Evolutionary conservation across 2,888 invertebrate genomes (phyloP).

Genomic region (Sisyra terminalis): DNA sequence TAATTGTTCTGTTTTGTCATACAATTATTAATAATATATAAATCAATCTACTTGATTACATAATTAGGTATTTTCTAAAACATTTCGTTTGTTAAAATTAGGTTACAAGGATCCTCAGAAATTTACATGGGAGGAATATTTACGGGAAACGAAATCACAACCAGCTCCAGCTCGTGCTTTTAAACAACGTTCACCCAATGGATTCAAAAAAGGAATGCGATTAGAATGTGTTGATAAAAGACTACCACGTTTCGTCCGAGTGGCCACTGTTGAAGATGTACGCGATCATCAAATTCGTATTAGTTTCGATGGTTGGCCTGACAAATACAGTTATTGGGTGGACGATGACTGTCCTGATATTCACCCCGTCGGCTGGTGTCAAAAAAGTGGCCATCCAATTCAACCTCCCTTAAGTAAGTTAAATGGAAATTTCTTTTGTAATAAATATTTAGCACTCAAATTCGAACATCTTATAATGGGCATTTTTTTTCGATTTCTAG

Average conservation of each 20-base stretch:
- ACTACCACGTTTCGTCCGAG: conserved; percentile 69
- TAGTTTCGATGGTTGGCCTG: conserved; percentile 81
- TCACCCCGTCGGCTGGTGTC: conserved; percentile 85
- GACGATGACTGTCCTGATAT: conserved; percentile 83
- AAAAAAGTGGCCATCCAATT: conserved; percentile 72
- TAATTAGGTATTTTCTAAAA: too few species aligned
- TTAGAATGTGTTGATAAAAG: conserved; percentile 75
- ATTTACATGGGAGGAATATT: conserved; percentile 77
- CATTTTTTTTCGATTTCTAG: conserved; percentile 25
- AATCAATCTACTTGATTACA: too few species aligned
- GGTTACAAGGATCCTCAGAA: conserved; percentile 49
- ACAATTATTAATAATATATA: too few species aligned
- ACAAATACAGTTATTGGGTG: conserved; percentile 69
- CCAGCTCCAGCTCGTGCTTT: conserved; percentile 73
- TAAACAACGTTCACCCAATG: conserved; percentile 56
- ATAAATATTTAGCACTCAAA: too few species aligned
- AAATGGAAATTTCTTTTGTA: background rate
- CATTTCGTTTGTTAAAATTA: too few species aligned
- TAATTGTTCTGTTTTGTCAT: too few species aligned
- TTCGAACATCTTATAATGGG: too few species aligned
- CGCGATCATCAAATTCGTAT: conserved; percentile 61
- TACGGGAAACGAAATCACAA: conserved; percentile 53
- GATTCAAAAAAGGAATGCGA: conserved; percentile 72
- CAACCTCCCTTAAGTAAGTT: conserved; percentile 64
- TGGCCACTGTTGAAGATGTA: conserved; percentile 63